Conservation (phyloP, 2,888 invertebrate species). For the Caenorhabditis sulstoni region DNA sequence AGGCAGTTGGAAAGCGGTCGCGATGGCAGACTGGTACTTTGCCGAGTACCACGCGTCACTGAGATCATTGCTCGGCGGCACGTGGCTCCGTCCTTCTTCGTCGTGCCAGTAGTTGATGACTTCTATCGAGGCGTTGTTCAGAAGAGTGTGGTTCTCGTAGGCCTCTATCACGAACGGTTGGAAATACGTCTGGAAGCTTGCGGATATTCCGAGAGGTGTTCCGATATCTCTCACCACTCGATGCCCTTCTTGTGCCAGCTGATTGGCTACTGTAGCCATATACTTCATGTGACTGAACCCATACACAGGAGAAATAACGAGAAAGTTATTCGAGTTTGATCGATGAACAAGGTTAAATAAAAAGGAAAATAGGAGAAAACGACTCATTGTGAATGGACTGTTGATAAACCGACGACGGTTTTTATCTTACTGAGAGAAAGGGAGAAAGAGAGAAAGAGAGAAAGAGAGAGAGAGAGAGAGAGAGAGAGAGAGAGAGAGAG, state of each 20-base stretch:
- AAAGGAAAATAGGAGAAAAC: not conserved
- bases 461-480: too few species aligned
- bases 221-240: slow-evolving; percentile 40
- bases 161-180: slow-evolving; percentile 53
- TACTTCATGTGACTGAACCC: slow-evolving; percentile 60
- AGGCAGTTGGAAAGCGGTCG: slow-evolving; percentile 3
- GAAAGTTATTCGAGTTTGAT: slow-evolving; percentile 36
- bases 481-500: too few species aligned
- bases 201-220: not conserved
- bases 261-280: slow-evolving; percentile 54
- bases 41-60: slow-evolving; percentile 35
- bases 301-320: slow-evolving; percentile 54
- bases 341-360: not conserved
- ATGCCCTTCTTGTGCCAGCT: slow-evolving; percentile 58
- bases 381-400: not conserved
- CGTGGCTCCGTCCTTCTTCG: slow-evolving; percentile 27
- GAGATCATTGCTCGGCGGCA: slow-evolving; percentile 15
- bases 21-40: slow-evolving; percentile 29
- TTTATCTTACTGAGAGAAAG: too few species aligned
- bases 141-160: slow-evolving; percentile 29
- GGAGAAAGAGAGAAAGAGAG: too few species aligned
- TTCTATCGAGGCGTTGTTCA: slow-evolving; percentile 28
- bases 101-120: slow-evolving; percentile 43
- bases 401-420: not conserved
- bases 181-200: slow-evolving; percentile 28